These are phyloP conservation scores for Calyptommatus sinebrachiatus DNA, from an alignment of 2,113 vertebrate genomes.

Conservation along the genomic window DNA sequence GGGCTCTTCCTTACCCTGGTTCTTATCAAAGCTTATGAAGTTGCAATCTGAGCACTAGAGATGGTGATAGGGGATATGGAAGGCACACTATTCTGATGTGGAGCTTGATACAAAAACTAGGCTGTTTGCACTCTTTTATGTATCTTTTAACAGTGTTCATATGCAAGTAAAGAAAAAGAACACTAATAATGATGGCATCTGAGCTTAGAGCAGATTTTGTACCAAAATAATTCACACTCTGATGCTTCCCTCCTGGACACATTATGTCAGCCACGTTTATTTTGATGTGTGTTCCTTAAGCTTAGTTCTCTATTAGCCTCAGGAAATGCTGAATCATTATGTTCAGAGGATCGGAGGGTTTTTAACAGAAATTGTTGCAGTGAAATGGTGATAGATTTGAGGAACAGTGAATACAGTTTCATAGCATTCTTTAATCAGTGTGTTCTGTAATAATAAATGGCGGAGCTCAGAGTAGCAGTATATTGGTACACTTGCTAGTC, in stretches of 20 bases:
- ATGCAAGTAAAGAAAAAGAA: too few species aligned
- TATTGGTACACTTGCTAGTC: too few species aligned
- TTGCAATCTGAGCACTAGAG: not conserved
- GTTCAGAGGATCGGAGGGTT: not conserved
- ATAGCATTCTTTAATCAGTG: not conserved
- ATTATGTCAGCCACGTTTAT: too few species aligned
- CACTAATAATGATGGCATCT: too few species aligned
- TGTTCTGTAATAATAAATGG: not conserved
- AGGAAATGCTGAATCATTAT: not conserved
- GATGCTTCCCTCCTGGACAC: too few species aligned
- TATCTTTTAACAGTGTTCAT: too few species aligned
- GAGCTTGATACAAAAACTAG: not conserved
- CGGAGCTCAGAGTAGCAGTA: not conserved
- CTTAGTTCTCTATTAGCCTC: not conserved
- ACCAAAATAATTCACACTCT: too few species aligned
- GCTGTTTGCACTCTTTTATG: not conserved
- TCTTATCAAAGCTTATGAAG: not conserved
- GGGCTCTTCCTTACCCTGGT: not conserved
- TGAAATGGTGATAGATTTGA: not conserved
- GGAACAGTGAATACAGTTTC: not conserved
- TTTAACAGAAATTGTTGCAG: not conserved
- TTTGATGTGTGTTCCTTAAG: not conserved
- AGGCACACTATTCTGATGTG: not conserved
- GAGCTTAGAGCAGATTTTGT: too few species aligned
- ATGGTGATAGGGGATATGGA: not conserved